Conservation (phyloP, 2,797 vertebrate species). For the Melanotaenia parkinsoni region DNA sequence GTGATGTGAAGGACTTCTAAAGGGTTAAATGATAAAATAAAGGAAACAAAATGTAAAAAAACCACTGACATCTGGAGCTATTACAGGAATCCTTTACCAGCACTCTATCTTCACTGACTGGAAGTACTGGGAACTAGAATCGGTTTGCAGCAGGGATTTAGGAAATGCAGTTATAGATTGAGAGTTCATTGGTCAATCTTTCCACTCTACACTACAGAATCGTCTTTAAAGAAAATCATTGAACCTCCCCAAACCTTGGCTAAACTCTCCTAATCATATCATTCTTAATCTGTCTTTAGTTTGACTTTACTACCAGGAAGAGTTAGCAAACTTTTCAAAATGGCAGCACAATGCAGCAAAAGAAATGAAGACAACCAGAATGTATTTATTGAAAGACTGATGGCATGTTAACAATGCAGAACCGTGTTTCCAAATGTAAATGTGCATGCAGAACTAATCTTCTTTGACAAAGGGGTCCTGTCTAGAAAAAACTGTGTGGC, state of each 20-base stretch:
- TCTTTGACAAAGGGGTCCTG: background rate
- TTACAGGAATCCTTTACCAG: background rate
- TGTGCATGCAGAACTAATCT: background rate
- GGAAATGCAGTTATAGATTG: background rate
- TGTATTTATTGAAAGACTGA: background rate
- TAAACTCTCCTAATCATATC: no score
- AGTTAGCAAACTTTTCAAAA: background rate
- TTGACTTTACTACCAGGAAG: background rate
- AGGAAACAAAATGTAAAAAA: conserved; percentile 5
- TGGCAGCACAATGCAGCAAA: background rate
- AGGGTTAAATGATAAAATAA: background rate
- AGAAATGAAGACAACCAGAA: background rate
- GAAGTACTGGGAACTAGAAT: no score
- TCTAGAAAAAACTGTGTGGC: background rate
- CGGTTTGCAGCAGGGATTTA: no score
- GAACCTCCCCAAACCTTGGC: no score
- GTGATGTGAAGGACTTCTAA: background rate
- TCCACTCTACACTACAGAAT: no score
- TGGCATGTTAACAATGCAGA: background rate
- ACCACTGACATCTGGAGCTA: background rate
- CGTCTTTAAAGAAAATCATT: no score
- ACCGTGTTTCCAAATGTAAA: no score
- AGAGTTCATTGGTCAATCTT: no score
- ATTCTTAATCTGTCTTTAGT: no score
- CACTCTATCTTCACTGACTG: background rate